phyloP scores from a whole-genome alignment of 2,797 vertebrate species.

The Falco novaeseelandiae region DNA sequence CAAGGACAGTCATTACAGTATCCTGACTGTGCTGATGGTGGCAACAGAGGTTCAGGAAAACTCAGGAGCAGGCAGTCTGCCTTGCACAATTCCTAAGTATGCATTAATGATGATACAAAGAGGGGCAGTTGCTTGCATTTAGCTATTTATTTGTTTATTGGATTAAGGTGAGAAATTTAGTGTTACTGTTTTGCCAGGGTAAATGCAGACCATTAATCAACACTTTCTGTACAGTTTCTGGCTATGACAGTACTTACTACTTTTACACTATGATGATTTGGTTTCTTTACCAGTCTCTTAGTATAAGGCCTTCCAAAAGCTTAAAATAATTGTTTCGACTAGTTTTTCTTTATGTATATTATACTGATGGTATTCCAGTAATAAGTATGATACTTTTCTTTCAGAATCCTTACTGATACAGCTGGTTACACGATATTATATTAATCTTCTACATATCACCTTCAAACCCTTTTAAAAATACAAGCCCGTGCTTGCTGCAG shows the following conservation, averaged over 20 bases:
- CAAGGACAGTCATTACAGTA: background rate
- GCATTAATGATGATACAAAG: background rate
- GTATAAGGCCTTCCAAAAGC: background rate
- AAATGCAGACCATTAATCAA: background rate
- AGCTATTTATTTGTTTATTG: background rate
- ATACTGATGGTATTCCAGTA: background rate
- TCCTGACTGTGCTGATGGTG: background rate
- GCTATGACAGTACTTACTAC: background rate
- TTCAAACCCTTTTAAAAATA: background rate
- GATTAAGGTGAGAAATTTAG: background rate
- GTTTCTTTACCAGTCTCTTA: background rate
- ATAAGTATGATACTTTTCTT: background rate
- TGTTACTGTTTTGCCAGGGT: background rate
- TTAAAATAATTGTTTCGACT: background rate
- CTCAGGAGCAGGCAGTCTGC: background rate
- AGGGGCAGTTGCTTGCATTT: background rate
- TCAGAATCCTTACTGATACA: background rate
- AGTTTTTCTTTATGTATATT: background rate
- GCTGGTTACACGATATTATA: background rate
- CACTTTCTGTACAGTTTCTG: background rate
- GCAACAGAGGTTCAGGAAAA: conserved; percentile 22
- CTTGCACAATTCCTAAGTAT: background rate
- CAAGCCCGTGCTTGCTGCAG: background rate
- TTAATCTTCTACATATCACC: background rate
- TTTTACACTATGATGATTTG: background rate